Conservation (phyloP, 2,888 invertebrate species). For the Mimas tiliae region DNA sequence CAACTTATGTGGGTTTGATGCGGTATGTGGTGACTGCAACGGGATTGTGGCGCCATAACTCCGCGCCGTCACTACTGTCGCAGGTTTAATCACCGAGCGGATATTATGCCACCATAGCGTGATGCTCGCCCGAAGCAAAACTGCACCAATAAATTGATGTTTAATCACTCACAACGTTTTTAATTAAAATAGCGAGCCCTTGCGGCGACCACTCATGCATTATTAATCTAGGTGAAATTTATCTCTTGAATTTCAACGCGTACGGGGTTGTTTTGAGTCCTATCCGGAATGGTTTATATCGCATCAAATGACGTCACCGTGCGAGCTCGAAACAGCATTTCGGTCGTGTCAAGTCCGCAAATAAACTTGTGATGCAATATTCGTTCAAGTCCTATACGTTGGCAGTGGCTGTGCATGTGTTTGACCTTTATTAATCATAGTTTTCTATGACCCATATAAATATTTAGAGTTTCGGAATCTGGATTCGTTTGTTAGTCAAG, state of each 20-base stretch:
- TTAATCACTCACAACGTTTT: slow-evolving; percentile 20
- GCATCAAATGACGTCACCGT: slow-evolving; percentile 41
- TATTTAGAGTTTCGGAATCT: not conserved
- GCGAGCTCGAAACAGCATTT: slow-evolving; percentile 49
- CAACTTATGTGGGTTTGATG: slow-evolving; percentile 26
- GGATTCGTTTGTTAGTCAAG: slow-evolving; percentile 21
- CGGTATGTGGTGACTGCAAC: slow-evolving; percentile 33
- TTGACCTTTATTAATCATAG: slow-evolving; percentile 47
- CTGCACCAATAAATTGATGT: slow-evolving; percentile 28
- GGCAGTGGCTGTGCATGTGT: slow-evolving; percentile 38
- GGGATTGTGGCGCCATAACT: slow-evolving; percentile 39
- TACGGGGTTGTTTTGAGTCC: not conserved
- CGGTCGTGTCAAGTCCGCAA: slow-evolving; percentile 65
- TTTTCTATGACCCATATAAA: slow-evolving; percentile 26
- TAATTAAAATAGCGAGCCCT: slow-evolving; percentile 17
- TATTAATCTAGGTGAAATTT: slow-evolving; percentile 17
- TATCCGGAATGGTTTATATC: slow-evolving; percentile 30
- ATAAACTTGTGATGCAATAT: slow-evolving; percentile 71
- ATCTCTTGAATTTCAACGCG: not conserved
- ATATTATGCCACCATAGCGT: slow-evolving; percentile 45
- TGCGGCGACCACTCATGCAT: slow-evolving; percentile 8
- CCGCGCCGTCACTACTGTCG: slow-evolving; percentile 29
- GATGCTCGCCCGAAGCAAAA: slow-evolving; percentile 26
- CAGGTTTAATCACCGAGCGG: slow-evolving; percentile 46
- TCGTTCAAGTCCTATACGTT: slow-evolving; percentile 47